These are phyloP conservation scores for Anas platyrhynchos DNA, from an alignment of 2,113 vertebrate genomes.

Conservation along the genomic window DNA sequence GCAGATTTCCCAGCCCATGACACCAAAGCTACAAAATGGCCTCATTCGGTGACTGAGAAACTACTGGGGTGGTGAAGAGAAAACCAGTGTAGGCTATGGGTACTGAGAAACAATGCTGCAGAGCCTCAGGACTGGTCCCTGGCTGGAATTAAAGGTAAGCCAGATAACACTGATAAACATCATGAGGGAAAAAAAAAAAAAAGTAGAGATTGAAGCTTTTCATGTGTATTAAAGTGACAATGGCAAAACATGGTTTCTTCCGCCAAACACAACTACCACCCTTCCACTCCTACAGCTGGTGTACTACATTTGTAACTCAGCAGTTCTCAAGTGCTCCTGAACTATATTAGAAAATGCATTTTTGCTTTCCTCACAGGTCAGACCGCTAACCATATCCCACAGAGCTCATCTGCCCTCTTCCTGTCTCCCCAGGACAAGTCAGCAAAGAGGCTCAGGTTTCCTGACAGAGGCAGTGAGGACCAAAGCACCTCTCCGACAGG, in stretches of 20 bases:
- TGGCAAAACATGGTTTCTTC: background rate
- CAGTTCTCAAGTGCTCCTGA: background rate
- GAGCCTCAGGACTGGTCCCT: background rate
- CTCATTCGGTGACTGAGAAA: background rate
- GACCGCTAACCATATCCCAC: background rate
- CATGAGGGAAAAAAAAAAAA: background rate
- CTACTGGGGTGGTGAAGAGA: background rate
- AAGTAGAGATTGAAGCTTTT: background rate
- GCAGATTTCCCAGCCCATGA: background rate
- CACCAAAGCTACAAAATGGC: background rate
- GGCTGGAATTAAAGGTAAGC: background rate
- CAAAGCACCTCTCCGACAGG: fast-evolving
- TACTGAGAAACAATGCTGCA: background rate
- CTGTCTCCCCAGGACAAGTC: background rate
- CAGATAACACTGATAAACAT: background rate
- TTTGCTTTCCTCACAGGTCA: background rate
- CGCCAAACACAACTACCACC: background rate
- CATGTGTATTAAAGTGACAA: background rate
- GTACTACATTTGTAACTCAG: background rate
- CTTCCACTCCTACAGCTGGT: background rate
- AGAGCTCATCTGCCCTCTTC: background rate
- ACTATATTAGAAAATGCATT: background rate
- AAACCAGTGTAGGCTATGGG: background rate
- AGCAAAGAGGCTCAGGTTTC: background rate
- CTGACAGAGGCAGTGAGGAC: fast-evolving